Conservation (phyloP, 2,888 invertebrate genomes). For the Abrostola triplasia region DNA sequence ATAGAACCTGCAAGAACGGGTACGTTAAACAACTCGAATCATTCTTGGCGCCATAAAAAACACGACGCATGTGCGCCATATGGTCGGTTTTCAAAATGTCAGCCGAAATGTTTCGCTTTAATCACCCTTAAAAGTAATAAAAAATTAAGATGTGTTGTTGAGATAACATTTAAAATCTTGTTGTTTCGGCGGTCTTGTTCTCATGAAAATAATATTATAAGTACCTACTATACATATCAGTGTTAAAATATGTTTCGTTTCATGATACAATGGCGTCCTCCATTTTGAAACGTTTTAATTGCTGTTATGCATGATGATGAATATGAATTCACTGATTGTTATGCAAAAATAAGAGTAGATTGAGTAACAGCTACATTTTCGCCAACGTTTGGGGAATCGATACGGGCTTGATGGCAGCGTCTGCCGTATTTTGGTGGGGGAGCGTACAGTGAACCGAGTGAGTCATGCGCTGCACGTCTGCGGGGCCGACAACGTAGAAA, state of each 20-base stretch:
- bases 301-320: conserved; percentile 37
- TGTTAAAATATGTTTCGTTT: conserved; percentile 26
- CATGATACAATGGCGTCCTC: conserved; percentile 29
- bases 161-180: conserved; percentile 16
- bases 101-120: conserved; percentile 45
- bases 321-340: conserved; percentile 52
- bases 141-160: conserved; percentile 22
- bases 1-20: conserved; percentile 66
- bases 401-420: conserved; percentile 54
- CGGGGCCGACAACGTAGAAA: conserved; percentile 75
- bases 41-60: conserved; percentile 73
- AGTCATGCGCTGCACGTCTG: conserved; percentile 64
- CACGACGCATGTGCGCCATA: conserved; percentile 74
- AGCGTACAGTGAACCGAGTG: conserved; percentile 75
- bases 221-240: conserved; percentile 28
- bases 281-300: conserved; percentile 48
- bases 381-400: conserved; percentile 62
- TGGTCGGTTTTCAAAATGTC: conserved; percentile 68
- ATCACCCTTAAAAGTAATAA: conserved; percentile 37
- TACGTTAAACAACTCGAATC: conserved; percentile 62
- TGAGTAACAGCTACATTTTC: conserved; percentile 56
- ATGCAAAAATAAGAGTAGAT: conserved; percentile 56
- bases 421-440: conserved; percentile 64
- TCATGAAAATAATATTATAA: conserved; percentile 16
- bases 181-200: conserved; percentile 17